Percentiles rank a stretch among this genome's conserved stretches.
Evolutionary conservation across 2,888 invertebrate genomes (phyloP).

Genomic region (Brenthis ino): DNA sequence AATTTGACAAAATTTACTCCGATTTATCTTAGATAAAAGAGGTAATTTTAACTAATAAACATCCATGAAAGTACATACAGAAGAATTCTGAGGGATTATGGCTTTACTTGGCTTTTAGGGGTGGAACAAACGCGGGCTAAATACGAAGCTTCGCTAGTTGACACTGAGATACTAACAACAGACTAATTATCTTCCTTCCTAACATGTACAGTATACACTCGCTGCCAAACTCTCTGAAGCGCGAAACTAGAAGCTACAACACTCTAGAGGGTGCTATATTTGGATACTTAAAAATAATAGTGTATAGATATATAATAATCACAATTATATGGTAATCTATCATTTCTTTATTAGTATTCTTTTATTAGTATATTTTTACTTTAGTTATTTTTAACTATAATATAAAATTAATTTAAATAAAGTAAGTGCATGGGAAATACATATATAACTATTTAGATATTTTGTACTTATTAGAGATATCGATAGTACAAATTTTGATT

Average conservation of each 20-base stretch:
- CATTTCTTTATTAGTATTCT: no score
- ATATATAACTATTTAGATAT: no score
- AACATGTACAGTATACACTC: slow-evolving; percentile 3
- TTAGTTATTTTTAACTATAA: no score
- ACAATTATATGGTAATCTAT: background rate
- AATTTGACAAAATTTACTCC: no score
- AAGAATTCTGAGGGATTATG: background rate
- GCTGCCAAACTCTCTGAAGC: slow-evolving; percentile 13
- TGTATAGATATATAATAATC: background rate
- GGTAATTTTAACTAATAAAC: no score
- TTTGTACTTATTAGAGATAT: no score
- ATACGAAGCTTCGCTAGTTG: slow-evolving; percentile 13
- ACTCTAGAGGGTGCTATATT: slow-evolving; percentile 10
- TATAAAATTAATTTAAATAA: no score
- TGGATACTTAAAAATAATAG: background rate
- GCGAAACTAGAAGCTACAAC: slow-evolving; percentile 18
- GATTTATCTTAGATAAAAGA: no score
- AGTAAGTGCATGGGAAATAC: no score
- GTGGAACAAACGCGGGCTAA: slow-evolving; percentile 3
- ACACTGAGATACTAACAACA: slow-evolving; percentile 20
- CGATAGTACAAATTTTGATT: no score
- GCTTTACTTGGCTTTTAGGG: background rate
- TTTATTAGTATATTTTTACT: no score
- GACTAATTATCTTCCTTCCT: slow-evolving; percentile 22
- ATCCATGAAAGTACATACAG: no score